Evolutionary conservation across 2,888 invertebrate species (phyloP).

Genomic region (Amblyjoppa proteus): DNA sequence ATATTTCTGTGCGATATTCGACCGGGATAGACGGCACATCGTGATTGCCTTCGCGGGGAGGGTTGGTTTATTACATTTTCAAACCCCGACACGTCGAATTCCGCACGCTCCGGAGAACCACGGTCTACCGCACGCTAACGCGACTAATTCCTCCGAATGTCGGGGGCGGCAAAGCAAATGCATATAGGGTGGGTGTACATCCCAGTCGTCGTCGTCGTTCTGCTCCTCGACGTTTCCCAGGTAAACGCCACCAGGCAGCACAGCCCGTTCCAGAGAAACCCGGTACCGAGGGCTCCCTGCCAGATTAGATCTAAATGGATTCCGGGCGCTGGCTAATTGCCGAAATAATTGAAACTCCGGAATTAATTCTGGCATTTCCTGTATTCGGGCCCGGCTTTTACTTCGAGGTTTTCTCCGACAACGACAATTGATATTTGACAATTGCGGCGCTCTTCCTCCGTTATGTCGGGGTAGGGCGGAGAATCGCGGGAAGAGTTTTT

Average conservation of each 20-base stretch:
- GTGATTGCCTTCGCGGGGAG: not conserved
- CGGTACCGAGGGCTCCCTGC: conserved; percentile 68
- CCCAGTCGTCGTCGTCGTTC: conserved; percentile 10
- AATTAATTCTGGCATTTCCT: conserved; percentile 72
- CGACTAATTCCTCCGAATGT: conserved; percentile 77
- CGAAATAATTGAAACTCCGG: conserved; percentile 78
- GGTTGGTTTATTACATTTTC: conserved; percentile 39
- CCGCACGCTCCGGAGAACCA: conserved; percentile 21
- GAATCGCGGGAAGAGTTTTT: conserved; percentile 2
- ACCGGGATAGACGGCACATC: not conserved
- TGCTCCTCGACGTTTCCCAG: conserved; percentile 33
- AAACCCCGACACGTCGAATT: conserved; percentile 34
- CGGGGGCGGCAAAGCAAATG: conserved; percentile 72
- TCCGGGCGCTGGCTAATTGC: conserved; percentile 75
- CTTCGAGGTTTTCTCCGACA: conserved; percentile 42
- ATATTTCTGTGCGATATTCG: conserved; percentile 21
- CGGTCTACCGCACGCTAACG: conserved; percentile 54
- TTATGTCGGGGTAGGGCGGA: not conserved
- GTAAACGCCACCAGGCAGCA: conserved; percentile 37
- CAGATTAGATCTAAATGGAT: conserved; percentile 79
- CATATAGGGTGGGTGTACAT: conserved; percentile 43
- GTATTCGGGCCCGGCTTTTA: conserved; percentile 14
- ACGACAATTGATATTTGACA: conserved; percentile 73
- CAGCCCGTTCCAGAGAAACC: conserved; percentile 56
- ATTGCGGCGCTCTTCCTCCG: conserved; percentile 6